Evolutionary conservation across 2,797 vertebrate genomes (phyloP).

Genomic region (Poliocrania exsul): DNA sequence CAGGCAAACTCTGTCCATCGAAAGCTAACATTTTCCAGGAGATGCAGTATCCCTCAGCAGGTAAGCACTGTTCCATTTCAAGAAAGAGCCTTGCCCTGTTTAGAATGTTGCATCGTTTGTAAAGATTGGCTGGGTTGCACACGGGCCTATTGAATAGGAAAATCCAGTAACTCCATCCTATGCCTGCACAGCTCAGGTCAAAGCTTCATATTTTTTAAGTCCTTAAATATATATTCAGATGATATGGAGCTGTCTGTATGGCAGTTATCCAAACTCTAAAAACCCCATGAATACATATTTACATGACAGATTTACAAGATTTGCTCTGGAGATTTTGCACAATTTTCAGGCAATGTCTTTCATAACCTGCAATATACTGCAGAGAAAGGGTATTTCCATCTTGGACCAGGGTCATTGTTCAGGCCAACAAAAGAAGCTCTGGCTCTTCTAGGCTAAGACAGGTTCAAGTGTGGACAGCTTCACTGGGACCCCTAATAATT

Average conservation of each 20-base stretch:
- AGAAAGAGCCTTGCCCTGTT: neutral
- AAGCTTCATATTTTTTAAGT: neutral
- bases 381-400: neutral
- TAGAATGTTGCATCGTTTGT: neutral
- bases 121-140: neutral
- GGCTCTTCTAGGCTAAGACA: neutral
- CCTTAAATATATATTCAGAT: neutral
- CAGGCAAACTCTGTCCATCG: neutral
- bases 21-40: neutral
- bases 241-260: neutral
- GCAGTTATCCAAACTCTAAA: neutral
- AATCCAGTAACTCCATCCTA: neutral
- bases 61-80: neutral
- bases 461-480: neutral
- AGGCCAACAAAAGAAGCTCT: neutral
- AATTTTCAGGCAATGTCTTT: neutral
- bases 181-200: neutral
- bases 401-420: neutral
- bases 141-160: neutral
- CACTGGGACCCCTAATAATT: neutral
- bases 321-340: neutral
- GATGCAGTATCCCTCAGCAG: neutral
- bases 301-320: neutral
- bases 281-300: neutral
- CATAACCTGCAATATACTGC: neutral